Percentiles rank a stretch among this genome's conserved stretches.
Evolutionary conservation across 2,113 vertebrate genomes (phyloP).

Genomic region (Silurus asotus): DNA sequence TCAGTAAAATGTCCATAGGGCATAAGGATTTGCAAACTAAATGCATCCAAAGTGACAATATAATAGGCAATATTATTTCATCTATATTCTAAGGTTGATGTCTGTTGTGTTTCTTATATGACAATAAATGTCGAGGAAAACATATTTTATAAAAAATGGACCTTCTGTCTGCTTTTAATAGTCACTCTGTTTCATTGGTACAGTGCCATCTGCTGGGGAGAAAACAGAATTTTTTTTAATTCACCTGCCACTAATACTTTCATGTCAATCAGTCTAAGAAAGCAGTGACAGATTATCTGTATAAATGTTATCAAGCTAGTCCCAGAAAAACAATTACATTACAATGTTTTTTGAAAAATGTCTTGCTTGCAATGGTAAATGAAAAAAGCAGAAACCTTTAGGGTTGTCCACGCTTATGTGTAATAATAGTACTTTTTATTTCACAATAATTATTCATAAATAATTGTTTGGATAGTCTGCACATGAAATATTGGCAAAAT

Average conservation of each 20-base stretch:
- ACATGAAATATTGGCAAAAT: background rate
- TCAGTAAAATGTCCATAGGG: background rate
- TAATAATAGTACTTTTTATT: background rate
- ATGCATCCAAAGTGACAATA: background rate
- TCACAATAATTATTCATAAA: background rate
- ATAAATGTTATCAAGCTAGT: background rate
- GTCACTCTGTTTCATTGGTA: background rate
- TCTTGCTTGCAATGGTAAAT: background rate
- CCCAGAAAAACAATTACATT: background rate
- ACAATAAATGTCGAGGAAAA: background rate
- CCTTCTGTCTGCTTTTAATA: background rate
- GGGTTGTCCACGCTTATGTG: background rate
- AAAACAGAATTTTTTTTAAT: background rate
- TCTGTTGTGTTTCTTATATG: background rate
- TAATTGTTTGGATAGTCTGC: background rate
- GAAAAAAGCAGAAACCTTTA: background rate
- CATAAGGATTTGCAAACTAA: background rate
- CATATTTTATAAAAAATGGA: background rate
- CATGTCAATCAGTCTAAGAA: background rate
- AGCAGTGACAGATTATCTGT: background rate
- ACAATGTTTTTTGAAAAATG: background rate
- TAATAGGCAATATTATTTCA: no score
- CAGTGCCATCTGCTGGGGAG: constrained; percentile 33
- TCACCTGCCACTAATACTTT: background rate
- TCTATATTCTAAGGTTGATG: background rate